Evolutionary conservation across 2,113 vertebrate species (phyloP).

Genomic region (Maylandia zebra): DNA sequence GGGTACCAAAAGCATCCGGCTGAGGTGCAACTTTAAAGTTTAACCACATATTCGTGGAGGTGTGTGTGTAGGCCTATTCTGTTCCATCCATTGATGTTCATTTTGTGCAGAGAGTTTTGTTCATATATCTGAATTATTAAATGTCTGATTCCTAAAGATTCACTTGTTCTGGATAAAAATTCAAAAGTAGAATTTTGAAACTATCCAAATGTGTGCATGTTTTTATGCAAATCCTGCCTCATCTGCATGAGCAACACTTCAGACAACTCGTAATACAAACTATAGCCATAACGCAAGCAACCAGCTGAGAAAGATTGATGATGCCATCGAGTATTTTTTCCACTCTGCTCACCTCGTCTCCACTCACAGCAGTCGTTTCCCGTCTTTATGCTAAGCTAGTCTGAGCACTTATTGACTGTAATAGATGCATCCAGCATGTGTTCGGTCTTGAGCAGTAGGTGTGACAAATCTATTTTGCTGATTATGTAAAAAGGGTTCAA

Average conservation of each 20-base stretch:
- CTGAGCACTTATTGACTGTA: not conserved
- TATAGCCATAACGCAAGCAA: accelerated
- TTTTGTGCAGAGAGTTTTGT: not conserved
- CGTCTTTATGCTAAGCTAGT: not conserved
- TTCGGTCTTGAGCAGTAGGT: not conserved
- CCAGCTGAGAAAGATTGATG: not conserved
- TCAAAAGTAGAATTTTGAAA: not conserved
- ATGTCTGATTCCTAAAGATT: not conserved
- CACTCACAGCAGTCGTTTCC: not conserved
- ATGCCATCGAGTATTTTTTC: not conserved
- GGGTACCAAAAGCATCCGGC: not conserved
- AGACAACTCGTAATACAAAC: not conserved
- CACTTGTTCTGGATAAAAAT: not conserved
- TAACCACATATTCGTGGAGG: not conserved
- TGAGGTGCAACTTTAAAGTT: not conserved
- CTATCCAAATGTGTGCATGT: not conserved
- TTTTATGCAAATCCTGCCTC: not conserved
- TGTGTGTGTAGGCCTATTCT: not conserved
- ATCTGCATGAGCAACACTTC: not conserved
- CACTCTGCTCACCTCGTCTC: not conserved
- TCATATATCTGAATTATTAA: not conserved
- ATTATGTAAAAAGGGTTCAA: not conserved
- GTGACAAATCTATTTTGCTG: not conserved
- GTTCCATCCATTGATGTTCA: not conserved
- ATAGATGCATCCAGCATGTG: not conserved